Base-by-base conservation (phyloP, 2,888 invertebrate species). In the Polydesmus complanatus region DNA sequence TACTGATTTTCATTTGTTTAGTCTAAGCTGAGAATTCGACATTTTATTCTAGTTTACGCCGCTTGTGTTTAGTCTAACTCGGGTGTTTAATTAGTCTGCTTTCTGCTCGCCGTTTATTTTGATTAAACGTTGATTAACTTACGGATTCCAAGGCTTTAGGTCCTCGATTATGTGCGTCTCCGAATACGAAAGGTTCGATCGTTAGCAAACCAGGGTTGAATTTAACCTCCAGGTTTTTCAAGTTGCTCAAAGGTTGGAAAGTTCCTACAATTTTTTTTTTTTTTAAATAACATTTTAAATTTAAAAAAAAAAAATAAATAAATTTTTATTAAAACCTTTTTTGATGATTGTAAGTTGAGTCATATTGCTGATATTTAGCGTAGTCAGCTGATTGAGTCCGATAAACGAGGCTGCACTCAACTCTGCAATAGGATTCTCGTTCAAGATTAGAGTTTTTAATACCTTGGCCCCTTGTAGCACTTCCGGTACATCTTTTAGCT, bases 331-430 rank as follows among this genome's bases (percentile, higher is more conserved):
- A 26, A 5, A 18, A 61, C 56, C 56, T 37, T 27, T 50, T 14
- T 56, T 23, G 21, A 61, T 56, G 37, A 37, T 37, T 22, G 50
- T 56, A 19, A 61, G 26, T 5, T 56, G 5, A 5, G 49, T 25
- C 22, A 56, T 51, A 3, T 19, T 3, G 52, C 25, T 61, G 22
- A 61, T 52, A 26, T 52, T 52, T 18, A 61, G 19, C 18, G 21
- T 27, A 27, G 25, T 18, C 11, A 61, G 37, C 18, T 18, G 47
- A 21, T 27, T 22, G 23, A 61, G 21, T 11, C 48, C 61, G 5
- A 56, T 37, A 48, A 61, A 61, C 1, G 61, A 57, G 2, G 26
- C 21, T 18, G 61, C 56, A 18, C 27, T 22, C 51, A 61, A 37
- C 27, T 57, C 50, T 3, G 22, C 53, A 18, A 61, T 61, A 18